phyloP scores from a whole-genome alignment of 2,113 vertebrate genomes.

The Pelvicachromis taeniatus region DNA sequence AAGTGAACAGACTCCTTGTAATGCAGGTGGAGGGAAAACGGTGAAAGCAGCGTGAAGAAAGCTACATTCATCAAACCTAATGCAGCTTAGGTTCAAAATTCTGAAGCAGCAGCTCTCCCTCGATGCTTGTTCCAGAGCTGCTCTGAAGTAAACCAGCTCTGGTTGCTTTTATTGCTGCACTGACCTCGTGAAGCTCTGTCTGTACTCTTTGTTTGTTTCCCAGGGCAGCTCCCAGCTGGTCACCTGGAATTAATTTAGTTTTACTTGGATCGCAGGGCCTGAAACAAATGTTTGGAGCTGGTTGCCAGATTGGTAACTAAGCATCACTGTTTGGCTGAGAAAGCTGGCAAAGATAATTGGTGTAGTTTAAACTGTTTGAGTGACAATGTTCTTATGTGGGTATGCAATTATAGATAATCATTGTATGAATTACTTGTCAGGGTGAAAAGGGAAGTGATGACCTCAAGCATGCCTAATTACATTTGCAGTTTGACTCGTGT shows the following conservation, averaged over 20 bases:
- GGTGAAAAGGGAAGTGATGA: neutral
- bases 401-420: neutral
- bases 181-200: neutral
- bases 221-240: neutral
- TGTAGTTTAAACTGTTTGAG: neutral
- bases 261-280: neutral
- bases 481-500: neutral
- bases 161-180: neutral
- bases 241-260: conserved; percentile 1
- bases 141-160: neutral
- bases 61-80: neutral
- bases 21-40: neutral
- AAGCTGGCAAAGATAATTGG: neutral
- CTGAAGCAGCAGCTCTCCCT: neutral
- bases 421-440: neutral
- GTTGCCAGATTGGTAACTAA: conserved; percentile 3
- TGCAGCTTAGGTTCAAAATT: neutral
- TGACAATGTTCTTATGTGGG: neutral
- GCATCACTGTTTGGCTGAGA: neutral
- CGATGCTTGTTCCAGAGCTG: neutral
- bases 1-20: neutral
- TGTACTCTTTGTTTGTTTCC: neutral
- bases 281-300: neutral
- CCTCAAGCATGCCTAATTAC: neutral
- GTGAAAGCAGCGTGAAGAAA: neutral